phyloP scores from a whole-genome alignment of 2,797 vertebrate species.

The Notolabrus celidotus region DNA sequence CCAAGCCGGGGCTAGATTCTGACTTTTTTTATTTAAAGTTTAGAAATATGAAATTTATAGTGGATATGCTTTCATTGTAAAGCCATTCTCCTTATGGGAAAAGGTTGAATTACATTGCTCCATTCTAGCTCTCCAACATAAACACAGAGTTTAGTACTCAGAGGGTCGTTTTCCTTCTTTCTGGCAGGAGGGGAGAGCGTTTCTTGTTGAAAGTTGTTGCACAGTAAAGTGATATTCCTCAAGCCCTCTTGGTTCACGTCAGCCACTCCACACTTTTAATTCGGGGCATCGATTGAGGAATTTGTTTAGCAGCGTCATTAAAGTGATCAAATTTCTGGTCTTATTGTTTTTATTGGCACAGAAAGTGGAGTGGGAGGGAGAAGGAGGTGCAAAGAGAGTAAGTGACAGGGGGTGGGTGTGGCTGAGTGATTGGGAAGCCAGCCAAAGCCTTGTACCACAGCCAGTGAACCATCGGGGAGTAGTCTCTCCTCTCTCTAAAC shows the following conservation, averaged over 20 bases:
- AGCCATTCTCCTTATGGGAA: slow-evolving; percentile 50
- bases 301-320: slow-evolving; percentile 45
- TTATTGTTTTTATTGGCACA: slow-evolving; percentile 51
- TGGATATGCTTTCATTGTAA: slow-evolving; percentile 50
- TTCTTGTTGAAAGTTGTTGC: slow-evolving; percentile 39
- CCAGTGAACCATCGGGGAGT: slow-evolving; percentile 62
- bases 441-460: slow-evolving; percentile 64
- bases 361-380: slow-evolving; percentile 19
- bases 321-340: slow-evolving; percentile 57
- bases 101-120: slow-evolving; percentile 54
- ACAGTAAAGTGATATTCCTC: slow-evolving; percentile 50
- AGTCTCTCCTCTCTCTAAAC: slow-evolving; percentile 62
- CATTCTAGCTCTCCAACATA: slow-evolving; percentile 44
- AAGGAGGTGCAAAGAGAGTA: slow-evolving; percentile 6
- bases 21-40: slow-evolving; percentile 45
- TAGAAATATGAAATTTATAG: slow-evolving; percentile 61
- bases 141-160: slow-evolving; percentile 48
- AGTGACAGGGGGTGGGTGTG: slow-evolving; percentile 64
- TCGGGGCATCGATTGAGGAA: slow-evolving; percentile 31
- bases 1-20: slow-evolving; percentile 34
- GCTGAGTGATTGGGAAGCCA: slow-evolving; percentile 60
- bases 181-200: slow-evolving; percentile 13
- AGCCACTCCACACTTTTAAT: slow-evolving; percentile 39
- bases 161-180: slow-evolving; percentile 31
- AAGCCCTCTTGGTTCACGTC: slow-evolving; percentile 39